Evolutionary conservation across 2,113 vertebrate genomes (phyloP).

Genomic region (Rhinopomastus cyanomelas): DNA sequence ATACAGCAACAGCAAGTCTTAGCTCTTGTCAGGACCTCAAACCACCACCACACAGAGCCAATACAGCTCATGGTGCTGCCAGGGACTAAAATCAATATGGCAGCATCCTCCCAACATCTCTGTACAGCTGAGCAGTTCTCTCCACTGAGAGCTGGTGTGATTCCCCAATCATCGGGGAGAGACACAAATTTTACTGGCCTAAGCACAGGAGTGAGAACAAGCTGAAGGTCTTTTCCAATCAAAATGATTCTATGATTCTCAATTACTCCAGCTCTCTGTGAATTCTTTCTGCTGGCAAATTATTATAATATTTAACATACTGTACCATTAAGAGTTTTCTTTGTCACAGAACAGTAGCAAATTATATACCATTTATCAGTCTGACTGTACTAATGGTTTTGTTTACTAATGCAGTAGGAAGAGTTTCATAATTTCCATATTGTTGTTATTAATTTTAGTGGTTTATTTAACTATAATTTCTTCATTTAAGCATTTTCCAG

Average conservation of each 20-base stretch:
- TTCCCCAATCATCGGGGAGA: background rate
- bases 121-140: background rate
- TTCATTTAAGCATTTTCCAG: background rate
- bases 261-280: background rate
- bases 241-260: no score
- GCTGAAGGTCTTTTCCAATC: no score
- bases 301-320: background rate
- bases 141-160: background rate
- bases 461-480: background rate
- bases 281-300: background rate
- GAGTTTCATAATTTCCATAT: background rate
- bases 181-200: background rate
- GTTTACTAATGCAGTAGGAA: background rate
- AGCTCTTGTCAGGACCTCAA: background rate
- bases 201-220: background rate
- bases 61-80: background rate
- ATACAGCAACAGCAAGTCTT: rapidly evolving
- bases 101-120: background rate
- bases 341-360: background rate
- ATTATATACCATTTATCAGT: background rate
- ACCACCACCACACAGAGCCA: background rate
- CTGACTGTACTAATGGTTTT: background rate
- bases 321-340: background rate
- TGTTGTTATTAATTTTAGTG: background rate
- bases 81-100: background rate